phyloP scores from a whole-genome alignment of 1,140 invertebrate genomes.

The Macrocentrus cingulum region DNA sequence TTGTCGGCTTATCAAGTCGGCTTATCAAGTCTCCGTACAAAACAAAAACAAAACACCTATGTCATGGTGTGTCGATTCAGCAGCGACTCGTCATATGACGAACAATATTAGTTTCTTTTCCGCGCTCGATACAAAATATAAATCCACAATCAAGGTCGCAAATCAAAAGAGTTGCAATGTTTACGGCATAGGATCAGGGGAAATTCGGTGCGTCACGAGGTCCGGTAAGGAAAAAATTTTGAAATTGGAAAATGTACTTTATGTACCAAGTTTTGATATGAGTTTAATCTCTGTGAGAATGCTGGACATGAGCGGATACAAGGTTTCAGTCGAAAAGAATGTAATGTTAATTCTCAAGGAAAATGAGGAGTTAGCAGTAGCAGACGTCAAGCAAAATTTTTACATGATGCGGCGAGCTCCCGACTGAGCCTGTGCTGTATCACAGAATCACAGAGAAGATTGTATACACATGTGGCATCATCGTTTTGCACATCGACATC shows the following conservation, averaged over 20 bases:
- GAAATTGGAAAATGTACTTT: conserved; percentile 8
- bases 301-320: not conserved
- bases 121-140: not conserved
- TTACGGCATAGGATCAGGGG: conserved; percentile 9
- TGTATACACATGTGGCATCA: conserved; percentile 35
- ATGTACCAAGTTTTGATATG: conserved; percentile 11
- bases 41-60: no score
- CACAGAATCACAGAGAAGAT: no score
- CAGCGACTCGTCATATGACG: conserved; percentile 14
- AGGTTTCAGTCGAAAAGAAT: no score
- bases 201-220: conserved; percentile 6
- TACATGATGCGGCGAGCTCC: no score
- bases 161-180: not conserved
- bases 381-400: conserved; percentile 1
- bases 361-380: conserved; percentile 6
- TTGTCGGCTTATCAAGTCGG: no score
- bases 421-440: no score
- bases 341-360: no score
- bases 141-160: not conserved
- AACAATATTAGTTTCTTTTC: conserved; percentile 14
- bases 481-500: conserved; percentile 32
- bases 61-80: conserved; percentile 20
- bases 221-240: not conserved
- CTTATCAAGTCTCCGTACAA: no score
- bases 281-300: conserved; percentile 8